phyloP scores from a whole-genome alignment of 2,888 invertebrate species.

The Buathra laborator region DNA sequence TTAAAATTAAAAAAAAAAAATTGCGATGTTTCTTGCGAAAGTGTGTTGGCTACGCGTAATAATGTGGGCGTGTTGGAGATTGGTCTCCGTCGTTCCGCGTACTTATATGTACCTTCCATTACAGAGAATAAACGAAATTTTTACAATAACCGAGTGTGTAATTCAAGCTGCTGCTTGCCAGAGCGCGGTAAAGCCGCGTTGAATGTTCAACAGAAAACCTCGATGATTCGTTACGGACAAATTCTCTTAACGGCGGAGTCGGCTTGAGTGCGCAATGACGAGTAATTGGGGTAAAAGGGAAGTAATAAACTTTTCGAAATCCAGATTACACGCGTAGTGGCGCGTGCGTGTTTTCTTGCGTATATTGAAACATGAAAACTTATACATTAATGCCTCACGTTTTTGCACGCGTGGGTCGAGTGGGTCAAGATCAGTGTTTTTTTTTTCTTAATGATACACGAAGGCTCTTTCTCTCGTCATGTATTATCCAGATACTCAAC shows the following conservation, averaged over 20 bases:
- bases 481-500: constrained; percentile 18
- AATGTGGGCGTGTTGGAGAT: constrained; percentile 35
- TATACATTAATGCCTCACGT: background rate
- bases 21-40: constrained; percentile 8
- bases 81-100: constrained; percentile 43
- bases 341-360: constrained; percentile 11
- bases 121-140: constrained; percentile 28
- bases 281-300: constrained; percentile 54
- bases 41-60: constrained; percentile 19
- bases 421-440: constrained; percentile 25
- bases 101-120: constrained; percentile 18
- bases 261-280: constrained; percentile 42
- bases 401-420: constrained; percentile 34
- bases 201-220: constrained; percentile 39
- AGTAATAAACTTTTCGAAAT: constrained; percentile 53
- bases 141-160: constrained; percentile 50
- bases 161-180: constrained; percentile 46
- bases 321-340: constrained; percentile 24
- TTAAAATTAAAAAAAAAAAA: constrained; percentile 8
- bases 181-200: constrained; percentile 5
- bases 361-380: constrained; percentile 21
- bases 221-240: constrained; percentile 54
- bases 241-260: constrained; percentile 35
- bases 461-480: constrained; percentile 3
- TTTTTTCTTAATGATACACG: constrained; percentile 38